A percentile compares a stretch with the other conserved stretches of the same genome.
phyloP scores from a whole-genome alignment of 2,888 invertebrate species.

The Dolomedes plantarius region DNA sequence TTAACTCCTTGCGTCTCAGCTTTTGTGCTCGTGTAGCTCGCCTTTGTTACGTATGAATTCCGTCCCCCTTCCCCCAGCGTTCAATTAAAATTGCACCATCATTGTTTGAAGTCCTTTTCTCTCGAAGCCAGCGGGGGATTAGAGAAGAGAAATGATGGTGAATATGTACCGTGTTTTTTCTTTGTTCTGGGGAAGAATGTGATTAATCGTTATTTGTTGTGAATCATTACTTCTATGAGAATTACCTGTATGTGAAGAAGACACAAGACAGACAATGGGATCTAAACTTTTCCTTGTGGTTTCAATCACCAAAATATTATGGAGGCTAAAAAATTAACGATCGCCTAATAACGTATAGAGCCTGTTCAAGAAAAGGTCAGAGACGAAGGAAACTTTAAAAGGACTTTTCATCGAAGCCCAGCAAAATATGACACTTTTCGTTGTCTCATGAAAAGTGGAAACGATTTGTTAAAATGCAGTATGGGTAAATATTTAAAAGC shows the following conservation, averaged over 20 bases:
- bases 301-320: no score
- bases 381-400: no score
- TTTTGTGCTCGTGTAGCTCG: constrained; percentile 21
- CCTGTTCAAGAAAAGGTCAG: no score
- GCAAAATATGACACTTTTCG: no score
- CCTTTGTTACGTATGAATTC: constrained; percentile 51
- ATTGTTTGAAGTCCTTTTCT: background rate
- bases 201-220: background rate
- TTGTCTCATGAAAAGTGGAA: no score
- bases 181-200: constrained; percentile 8
- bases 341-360: no score
- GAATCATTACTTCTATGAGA: background rate
- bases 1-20: constrained; percentile 30
- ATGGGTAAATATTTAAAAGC: no score
- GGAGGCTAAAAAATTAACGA: no score
- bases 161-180: constrained; percentile 12
- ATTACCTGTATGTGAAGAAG: background rate
- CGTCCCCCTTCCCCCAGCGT: background rate
- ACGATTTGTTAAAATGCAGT: no score
- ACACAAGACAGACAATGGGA: no score
- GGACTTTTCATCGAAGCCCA: no score
- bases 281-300: no score
- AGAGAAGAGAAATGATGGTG: background rate
- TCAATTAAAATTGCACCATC: constrained; percentile 9
- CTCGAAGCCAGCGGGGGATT: background rate